A percentile compares a stretch with the other conserved stretches of the same genome.
Evolutionary conservation across 2,113 vertebrate genomes (phyloP).

Genomic region (Cephalophus harveyi): DNA sequence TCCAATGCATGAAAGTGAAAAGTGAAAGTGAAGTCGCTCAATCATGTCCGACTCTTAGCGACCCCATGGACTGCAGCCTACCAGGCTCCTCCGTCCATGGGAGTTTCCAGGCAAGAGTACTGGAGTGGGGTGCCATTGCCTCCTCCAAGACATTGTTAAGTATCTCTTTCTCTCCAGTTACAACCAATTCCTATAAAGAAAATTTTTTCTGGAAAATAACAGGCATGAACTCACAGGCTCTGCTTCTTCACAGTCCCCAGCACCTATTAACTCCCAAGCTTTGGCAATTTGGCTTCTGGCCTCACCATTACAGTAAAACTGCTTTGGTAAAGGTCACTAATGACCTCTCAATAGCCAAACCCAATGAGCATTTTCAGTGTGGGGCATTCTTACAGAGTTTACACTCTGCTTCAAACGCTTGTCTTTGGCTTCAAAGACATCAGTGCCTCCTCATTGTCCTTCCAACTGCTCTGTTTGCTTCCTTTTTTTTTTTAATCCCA

Average conservation of each 20-base stretch:
- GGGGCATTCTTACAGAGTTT: background rate
- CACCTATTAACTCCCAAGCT: background rate
- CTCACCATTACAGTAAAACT: background rate
- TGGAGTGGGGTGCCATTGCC: no score
- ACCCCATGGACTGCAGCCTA: no score
- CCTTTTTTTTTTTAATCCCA: background rate
- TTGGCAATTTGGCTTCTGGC: background rate
- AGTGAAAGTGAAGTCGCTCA: no score
- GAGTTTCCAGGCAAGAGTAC: no score
- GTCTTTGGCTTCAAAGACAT: background rate
- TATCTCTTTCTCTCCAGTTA: background rate
- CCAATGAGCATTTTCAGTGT: accelerated
- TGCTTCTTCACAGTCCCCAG: background rate
- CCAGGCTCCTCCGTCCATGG: no score
- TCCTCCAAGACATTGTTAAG: background rate
- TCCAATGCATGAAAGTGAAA: no score
- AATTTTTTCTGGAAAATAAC: background rate
- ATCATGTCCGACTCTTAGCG: no score
- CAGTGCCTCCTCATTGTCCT: background rate
- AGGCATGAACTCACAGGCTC: background rate
- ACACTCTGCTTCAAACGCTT: background rate
- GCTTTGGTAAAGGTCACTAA: background rate
- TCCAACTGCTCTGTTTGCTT: background rate
- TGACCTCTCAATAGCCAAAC: background rate
- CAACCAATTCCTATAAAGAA: background rate